Conservation (phyloP, 1,140 invertebrate species). For the Drosophila ercepeae region DNA sequence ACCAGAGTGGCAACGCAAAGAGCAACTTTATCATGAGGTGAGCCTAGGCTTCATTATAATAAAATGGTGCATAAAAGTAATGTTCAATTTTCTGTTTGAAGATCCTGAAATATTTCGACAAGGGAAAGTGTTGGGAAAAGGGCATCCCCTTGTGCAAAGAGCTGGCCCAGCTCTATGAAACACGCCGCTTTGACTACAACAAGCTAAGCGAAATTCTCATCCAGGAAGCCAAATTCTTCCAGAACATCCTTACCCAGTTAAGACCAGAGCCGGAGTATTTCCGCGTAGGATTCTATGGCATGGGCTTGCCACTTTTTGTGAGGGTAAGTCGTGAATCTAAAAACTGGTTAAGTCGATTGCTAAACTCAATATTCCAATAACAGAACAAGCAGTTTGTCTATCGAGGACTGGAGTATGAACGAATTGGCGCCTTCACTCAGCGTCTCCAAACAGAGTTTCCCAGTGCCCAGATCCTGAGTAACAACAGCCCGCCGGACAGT, state of each 20-base stretch:
- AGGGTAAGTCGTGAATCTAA: constrained; percentile 88
- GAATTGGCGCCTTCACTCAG: constrained; percentile 96
- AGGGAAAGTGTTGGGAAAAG: constrained; percentile 98
- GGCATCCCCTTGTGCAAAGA: constrained; percentile 97
- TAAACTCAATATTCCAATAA: constrained; percentile 42
- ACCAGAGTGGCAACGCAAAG: constrained; percentile 96
- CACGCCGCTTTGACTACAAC: constrained; percentile 94
- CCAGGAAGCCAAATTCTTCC: constrained; percentile 94
- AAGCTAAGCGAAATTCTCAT: constrained; percentile 93
- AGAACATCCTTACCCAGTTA: constrained; percentile 94
- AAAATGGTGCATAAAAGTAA: not conserved
- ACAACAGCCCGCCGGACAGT: constrained; percentile 95
- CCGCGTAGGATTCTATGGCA: constrained; percentile 97
- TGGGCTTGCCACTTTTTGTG: constrained; percentile 96
- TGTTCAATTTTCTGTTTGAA: constrained; percentile 10
- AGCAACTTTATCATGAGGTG: constrained; percentile 93
- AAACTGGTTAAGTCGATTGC: not conserved
- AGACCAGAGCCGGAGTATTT: constrained; percentile 98
- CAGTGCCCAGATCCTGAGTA: constrained; percentile 94
- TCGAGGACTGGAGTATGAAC: constrained; percentile 97
- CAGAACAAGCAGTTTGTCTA: constrained; percentile 98
- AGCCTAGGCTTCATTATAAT: not conserved
- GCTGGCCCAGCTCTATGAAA: constrained; percentile 94
- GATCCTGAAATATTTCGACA: constrained; percentile 97
- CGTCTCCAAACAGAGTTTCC: constrained; percentile 97